Base-by-base conservation (phyloP, 2,113 vertebrate genomes). In the Silurus asotus region DNA sequence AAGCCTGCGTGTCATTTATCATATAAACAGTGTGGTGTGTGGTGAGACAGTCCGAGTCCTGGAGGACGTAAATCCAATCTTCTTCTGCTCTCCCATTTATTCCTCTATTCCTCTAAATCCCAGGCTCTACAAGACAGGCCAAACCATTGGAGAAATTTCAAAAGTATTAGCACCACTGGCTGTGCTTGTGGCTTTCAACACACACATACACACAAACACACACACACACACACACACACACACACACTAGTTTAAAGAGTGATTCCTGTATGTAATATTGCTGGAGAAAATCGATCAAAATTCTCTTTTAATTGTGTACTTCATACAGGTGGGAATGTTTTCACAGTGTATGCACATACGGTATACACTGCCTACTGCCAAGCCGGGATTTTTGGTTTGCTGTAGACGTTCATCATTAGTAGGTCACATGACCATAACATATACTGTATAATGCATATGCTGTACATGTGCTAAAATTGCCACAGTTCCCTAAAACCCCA, bases 11-110 rank as follows among this genome's bases (percentile, higher is more conserved):
- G 87, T 88, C 84, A 86, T 84, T 88, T 85, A 82, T 85, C 87
- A 85, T 59, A 85, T 59, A 77, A 88, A 85, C 78, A 82, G 70
- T 75, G 87, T 70, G 82, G 70, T 67, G 83, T 72, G 59, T 81
- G 28, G 61, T 48, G 87, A 69, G 82, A 25, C 56, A 78, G 62
- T 61, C n/a, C 51, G 49, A 74, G 78, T 76, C 88, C 78, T 49
- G 9, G 15, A 76, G 83, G 86, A 82, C 72, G 61, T 81, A 84
- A 84, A 90, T 81, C 81, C 85, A 88, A 86, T 85, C 81, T 88
- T 79, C 78, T 76, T 64, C 85, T 51, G 82, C 84, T n/a, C 58
- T 84, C 76, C 81, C 74, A 83, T 85, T 85, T 82, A 88, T 76
- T 55, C 10, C 65, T 87, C 81, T 72, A 20, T 65, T 75, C 85